These are phyloP conservation scores for Heliconius aoede DNA, from an alignment of 2,888 invertebrate genomes.

Conservation along the genomic window DNA sequence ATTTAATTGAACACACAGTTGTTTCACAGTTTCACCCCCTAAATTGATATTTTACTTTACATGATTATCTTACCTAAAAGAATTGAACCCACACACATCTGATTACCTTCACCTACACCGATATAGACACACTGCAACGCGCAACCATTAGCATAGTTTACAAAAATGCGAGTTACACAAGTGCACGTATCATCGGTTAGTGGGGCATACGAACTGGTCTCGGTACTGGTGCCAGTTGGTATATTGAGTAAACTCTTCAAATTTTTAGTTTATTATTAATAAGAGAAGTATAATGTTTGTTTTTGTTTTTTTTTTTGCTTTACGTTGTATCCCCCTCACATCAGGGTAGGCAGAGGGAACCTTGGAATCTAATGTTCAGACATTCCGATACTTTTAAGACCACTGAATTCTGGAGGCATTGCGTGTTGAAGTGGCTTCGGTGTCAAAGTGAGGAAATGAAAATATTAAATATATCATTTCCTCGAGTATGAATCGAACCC, in stretches of 20 bases:
- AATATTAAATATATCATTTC: too few relatives aligned
- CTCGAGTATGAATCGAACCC: too few relatives aligned
- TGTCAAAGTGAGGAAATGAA: too few relatives aligned
- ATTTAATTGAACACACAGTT: too few relatives aligned
- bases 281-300: background rate
- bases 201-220: constrained; percentile 20
- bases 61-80: background rate
- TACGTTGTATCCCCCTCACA: too few relatives aligned
- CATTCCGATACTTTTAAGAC: too few relatives aligned
- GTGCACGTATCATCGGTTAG: constrained; percentile 28
- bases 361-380: too few relatives aligned
- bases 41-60: too few relatives aligned
- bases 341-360: background rate
- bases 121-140: background rate
- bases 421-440: too few relatives aligned
- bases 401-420: too few relatives aligned
- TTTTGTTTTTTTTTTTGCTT: background rate
- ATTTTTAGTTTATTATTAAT: background rate
- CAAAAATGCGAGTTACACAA: constrained; percentile 17
- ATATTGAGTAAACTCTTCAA: background rate
- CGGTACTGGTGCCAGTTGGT: background rate
- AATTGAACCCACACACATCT: background rate
- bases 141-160: background rate
- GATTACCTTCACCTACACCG: background rate
- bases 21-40: too few relatives aligned